phyloP scores from a whole-genome alignment of 2,888 invertebrate genomes.

The Eupithecia vulgata region DNA sequence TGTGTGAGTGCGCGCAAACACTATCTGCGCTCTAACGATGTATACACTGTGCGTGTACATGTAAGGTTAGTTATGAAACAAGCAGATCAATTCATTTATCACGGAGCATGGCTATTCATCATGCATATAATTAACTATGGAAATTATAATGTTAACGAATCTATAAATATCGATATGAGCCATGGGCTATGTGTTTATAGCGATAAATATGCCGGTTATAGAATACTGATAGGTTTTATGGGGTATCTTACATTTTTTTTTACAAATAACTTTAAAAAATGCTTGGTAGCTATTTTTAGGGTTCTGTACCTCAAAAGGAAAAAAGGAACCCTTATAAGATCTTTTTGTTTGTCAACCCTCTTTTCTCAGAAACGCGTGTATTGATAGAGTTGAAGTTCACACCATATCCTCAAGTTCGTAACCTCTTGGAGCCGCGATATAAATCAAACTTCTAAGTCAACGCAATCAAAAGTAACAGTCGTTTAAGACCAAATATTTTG shows the following conservation, averaged over 20 bases:
- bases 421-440: too few species aligned
- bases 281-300: too few species aligned
- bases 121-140: conserved; percentile 35
- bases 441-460: too few species aligned
- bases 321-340: too few species aligned
- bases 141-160: conserved; percentile 30
- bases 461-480: too few species aligned
- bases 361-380: too few species aligned
- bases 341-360: too few species aligned
- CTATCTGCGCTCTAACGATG: not conserved
- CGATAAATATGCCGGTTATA: not conserved
- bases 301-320: too few species aligned
- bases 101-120: conserved; percentile 39
- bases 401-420: too few species aligned
- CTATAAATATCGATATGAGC: conserved; percentile 18
- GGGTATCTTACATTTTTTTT: not conserved
- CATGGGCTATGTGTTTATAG: conserved; percentile 26
- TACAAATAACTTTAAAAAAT: too few species aligned
- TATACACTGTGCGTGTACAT: not conserved
- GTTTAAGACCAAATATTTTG: too few species aligned
- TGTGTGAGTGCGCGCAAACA: not conserved
- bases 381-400: too few species aligned
- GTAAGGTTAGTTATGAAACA: conserved; percentile 11
- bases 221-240: not conserved
- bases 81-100: conserved; percentile 35